These are phyloP conservation scores for Puma concolor DNA, from an alignment of 2,113 vertebrate species.

Conservation along the genomic window DNA sequence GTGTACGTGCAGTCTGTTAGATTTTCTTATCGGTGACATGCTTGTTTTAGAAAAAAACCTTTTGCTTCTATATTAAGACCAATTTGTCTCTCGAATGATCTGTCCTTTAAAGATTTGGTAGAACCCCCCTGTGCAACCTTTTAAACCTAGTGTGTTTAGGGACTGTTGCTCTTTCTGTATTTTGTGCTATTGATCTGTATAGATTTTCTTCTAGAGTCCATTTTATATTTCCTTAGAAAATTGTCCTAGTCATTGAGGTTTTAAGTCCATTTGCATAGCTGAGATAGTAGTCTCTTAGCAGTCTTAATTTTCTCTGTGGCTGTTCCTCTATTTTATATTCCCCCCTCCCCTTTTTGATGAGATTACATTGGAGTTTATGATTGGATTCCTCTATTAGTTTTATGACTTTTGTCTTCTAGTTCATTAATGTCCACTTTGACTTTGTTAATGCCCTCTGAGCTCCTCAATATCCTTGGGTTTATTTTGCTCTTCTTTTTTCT, in stretches of 20 bases:
- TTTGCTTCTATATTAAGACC: background rate
- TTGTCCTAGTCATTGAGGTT: constrained; percentile 29
- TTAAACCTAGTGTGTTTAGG: constrained; percentile 9
- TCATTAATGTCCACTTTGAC: constrained; percentile 22
- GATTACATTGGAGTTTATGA: constrained; percentile 10
- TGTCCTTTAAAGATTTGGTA: constrained; percentile 46
- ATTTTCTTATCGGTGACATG: constrained; percentile 11
- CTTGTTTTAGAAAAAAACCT: constrained; percentile 41
- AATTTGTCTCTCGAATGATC: constrained; percentile 14
- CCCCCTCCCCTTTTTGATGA: background rate
- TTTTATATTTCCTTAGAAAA: constrained; percentile 66
- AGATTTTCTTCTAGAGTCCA: constrained; percentile 20
- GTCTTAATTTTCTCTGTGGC: constrained; percentile 11
- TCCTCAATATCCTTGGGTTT: background rate
- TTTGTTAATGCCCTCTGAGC: constrained; percentile 30
- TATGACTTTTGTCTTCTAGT: constrained; percentile 46
- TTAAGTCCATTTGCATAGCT: constrained; percentile 31
- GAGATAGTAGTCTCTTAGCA: background rate
- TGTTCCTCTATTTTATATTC: background rate
- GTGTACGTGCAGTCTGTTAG: constrained; percentile 6
- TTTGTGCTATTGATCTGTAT: constrained; percentile 34
- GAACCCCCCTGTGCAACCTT: background rate
- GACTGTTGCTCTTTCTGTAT: constrained; percentile 22
- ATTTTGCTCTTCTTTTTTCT: background rate
- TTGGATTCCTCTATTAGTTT: constrained; percentile 44